Evolutionary conservation across 53 echinoderm and acorn worm species (phyloP).

Genomic region (Temnopleurus reevesii): DNA sequence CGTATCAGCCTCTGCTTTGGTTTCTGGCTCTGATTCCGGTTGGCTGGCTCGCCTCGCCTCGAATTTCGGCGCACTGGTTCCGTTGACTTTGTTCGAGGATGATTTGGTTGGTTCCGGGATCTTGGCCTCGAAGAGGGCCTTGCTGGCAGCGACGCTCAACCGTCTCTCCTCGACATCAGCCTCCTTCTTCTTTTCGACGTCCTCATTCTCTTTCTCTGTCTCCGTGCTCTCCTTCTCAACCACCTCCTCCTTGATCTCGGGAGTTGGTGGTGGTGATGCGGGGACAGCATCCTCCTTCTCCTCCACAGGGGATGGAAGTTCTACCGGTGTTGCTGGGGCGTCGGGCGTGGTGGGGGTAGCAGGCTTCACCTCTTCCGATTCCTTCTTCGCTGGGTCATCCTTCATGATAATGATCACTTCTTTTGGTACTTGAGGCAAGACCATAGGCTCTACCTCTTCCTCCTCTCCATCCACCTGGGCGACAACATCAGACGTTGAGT

Average conservation of each 20-base stretch:
- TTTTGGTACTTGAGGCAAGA: not conserved
- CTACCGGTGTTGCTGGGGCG: constrained; percentile 29
- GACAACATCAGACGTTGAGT: not conserved
- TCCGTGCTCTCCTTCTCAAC: constrained; percentile 22
- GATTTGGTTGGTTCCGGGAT: not conserved
- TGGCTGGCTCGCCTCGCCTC: not conserved
- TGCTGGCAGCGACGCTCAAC: constrained; percentile 64
- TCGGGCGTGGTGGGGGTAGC: constrained; percentile 8
- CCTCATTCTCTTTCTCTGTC: constrained; percentile 24
- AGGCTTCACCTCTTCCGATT: constrained; percentile 30
- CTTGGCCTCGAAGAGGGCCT: constrained; percentile 68
- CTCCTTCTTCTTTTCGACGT: constrained; percentile 26
- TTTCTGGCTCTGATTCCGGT: not conserved
- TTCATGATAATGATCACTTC: constrained; percentile 65
- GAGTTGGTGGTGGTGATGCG: not conserved
- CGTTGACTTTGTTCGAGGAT: constrained; percentile 48
- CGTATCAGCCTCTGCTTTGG: constrained; percentile 39
- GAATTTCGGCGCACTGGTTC: constrained; percentile 46
- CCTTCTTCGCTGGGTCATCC: constrained; percentile 58
- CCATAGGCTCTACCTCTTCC: constrained; percentile 5
- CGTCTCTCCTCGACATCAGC: constrained; percentile 37
- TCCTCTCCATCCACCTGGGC: not conserved
- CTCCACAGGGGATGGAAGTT: not conserved
- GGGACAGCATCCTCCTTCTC: not conserved
- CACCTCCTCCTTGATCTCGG: constrained; percentile 33